Percentiles rank a stretch among this genome's conserved stretches.
These are phyloP conservation scores for Xiphorhynchus elegans DNA, from an alignment of 2,113 vertebrate genomes.

Conservation along the genomic window DNA sequence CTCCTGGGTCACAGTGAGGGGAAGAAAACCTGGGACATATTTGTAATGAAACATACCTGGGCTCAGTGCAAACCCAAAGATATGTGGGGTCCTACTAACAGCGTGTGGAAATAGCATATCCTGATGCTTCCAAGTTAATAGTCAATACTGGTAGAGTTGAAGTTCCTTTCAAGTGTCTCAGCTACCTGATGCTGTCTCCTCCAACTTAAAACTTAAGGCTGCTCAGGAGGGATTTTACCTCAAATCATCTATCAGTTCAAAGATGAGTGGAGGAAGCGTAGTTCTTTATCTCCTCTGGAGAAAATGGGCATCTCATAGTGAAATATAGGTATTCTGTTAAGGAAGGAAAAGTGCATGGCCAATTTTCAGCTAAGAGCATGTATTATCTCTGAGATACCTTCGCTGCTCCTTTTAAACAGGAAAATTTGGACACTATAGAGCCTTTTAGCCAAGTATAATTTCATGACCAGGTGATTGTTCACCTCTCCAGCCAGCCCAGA, in stretches of 20 bases:
- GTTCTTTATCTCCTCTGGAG: neutral
- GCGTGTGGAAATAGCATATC: neutral
- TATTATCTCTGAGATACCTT: neutral
- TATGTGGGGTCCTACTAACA: rapidly evolving
- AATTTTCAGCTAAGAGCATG: neutral
- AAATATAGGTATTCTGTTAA: neutral
- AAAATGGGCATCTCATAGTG: neutral
- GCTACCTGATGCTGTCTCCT: neutral
- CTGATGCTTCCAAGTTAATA: neutral
- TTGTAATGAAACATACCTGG: neutral
- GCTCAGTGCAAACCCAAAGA: neutral
- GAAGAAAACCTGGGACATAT: rapidly evolving
- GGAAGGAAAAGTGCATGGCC: neutral
- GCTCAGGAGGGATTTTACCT: neutral
- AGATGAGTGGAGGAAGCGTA: neutral
- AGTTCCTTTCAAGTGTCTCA: neutral
- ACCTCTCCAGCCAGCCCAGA: neutral
- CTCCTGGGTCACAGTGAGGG: neutral
- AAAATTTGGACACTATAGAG: neutral
- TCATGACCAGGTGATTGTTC: neutral
- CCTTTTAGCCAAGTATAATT: neutral
- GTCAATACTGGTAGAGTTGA: neutral
- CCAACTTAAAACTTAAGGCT: neutral
- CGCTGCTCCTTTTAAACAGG: neutral
- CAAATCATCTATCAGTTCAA: neutral